Evolutionary conservation across 2,797 vertebrate species (phyloP), one percentile per base, ranked within the genome.

Genomic region (Emys orbicularis): DNA sequence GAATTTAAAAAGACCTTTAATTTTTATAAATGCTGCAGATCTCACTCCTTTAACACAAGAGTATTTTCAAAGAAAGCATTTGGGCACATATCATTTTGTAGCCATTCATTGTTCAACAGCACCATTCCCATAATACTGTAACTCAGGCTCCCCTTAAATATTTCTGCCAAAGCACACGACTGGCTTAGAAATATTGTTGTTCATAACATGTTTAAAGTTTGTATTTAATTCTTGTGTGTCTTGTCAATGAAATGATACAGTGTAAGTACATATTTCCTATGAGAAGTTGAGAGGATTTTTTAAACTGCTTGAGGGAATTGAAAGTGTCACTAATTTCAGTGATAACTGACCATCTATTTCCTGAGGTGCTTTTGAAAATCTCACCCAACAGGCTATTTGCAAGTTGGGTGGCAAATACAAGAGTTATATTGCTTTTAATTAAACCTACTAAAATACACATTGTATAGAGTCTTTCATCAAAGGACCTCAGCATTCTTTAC

Each of bases 51-150:
- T 29, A 77, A 11, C n/a, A 82, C 50, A 19, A 94, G 82, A 90
- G 57, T 52, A 1, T 87, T 96, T 94, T 92, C 87, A 96, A 23
- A 87, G 2, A 90, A 90, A 94, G 27, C 12, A 88, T 83, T 89
- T 91, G 61, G 83, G 82, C 89, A 37, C 5, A 74, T 4, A 44
- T 91, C 57, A 1, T 85, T 34, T n/a, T 65, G 79, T 27, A 79
- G 47, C 44, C 27, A 47, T 49, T 47, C 37, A 44, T 74, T 74
- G 37, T 41, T 74, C 74, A 90, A 80, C 83, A 72, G 7, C 85
- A 80, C 3, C 10, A 29, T 83, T 77, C 52, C 31, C 8, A 6
- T 77, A 79, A 29, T 29, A 77, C 6, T 86, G 12, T 15, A 41
- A 50, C n/a, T 59, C 81, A 7, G 25, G 8, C 56, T 95, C 93